Evolutionary conservation across 1,140 invertebrate species (phyloP), one percentile per base, ranked within the genome.

Genomic region (Saccostrea echinata): DNA sequence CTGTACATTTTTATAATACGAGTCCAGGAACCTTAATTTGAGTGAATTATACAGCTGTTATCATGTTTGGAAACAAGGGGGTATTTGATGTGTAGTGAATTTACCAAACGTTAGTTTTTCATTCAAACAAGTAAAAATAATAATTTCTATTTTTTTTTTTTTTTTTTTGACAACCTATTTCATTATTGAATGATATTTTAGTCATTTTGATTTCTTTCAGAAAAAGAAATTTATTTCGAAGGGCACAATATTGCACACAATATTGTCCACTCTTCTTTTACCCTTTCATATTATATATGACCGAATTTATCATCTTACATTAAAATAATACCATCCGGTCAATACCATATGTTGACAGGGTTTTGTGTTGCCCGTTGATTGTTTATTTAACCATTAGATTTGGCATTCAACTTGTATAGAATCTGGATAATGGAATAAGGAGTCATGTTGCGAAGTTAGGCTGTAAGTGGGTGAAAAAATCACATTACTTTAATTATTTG

Each of bases 401-500:
- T 76, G 68, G 27, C 24, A 76, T 76, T 76, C 68, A 30, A 27
- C 24, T 16, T 30, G 68, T 30, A 33, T 30, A 16, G 30, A 76
- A 76, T 30, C 11, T 27, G 16, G 9, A 76, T 33, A 76, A 76
- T 76, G 27, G 68, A 27, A 27, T 33, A 33, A 16, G 16, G 68
- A 30, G 68, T 76, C 68, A 76, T 76, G 68, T 76, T 27, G 68
- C 30, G 68, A 43, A 9, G 43, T 43, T 43, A 43, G 43, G 68
- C 24, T 76, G 27, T 76, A 76, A 76, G 68, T 33, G 68, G 24
- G 68, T 76, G 68, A 76, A 76, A 76, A 43, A 35, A 76, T 76
- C 68, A 76, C 27, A 21, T 61, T 61, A 61, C 13, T 61, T 61
- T 61, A 21, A n/a, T 61, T 18, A 21, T 18, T 76, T 76, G 27